Percentiles rank a stretch among this genome's conserved stretches.
Evolutionary conservation across 1,140 invertebrate species (phyloP).

Genomic region (Bombus cullumanus): DNA sequence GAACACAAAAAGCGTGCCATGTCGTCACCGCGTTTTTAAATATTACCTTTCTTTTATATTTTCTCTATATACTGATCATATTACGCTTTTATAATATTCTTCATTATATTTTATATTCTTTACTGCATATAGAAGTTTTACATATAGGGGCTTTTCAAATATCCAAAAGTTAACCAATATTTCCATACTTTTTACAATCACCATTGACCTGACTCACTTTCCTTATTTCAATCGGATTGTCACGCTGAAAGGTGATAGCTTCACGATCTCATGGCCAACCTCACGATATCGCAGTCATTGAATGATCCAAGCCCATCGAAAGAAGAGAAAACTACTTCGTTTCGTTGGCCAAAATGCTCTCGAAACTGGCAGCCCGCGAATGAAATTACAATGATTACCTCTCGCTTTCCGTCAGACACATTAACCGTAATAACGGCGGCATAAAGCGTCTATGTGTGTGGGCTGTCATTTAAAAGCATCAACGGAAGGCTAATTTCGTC

Average conservation of each 20-base stretch:
- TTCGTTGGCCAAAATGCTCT: neutral
- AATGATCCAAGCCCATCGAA: too few species aligned
- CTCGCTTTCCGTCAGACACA: conserved; percentile 13
- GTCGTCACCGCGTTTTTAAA: too few species aligned
- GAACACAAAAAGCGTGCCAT: too few species aligned
- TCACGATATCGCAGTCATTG: too few species aligned
- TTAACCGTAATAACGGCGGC: conserved; percentile 33
- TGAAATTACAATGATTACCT: conserved; percentile 34
- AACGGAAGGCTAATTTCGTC: conserved; percentile 14
- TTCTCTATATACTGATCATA: too few species aligned
- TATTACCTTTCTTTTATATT: too few species aligned
- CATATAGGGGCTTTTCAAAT: too few species aligned
- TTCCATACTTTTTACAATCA: neutral
- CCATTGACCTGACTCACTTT: neutral
- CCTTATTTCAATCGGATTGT: neutral
- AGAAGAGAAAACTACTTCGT: neutral
- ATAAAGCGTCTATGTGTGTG: neutral
- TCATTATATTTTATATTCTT: too few species aligned
- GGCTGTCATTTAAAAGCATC: conserved; percentile 29
- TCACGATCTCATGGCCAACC: too few species aligned
- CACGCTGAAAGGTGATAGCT: neutral
- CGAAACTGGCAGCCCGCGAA: neutral
- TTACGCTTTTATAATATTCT: too few species aligned
- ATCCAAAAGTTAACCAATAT: too few species aligned
- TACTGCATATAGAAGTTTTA: too few species aligned